These are phyloP conservation scores for Sialis lutaria DNA, from an alignment of 2,888 invertebrate species.

Conservation along the genomic window DNA sequence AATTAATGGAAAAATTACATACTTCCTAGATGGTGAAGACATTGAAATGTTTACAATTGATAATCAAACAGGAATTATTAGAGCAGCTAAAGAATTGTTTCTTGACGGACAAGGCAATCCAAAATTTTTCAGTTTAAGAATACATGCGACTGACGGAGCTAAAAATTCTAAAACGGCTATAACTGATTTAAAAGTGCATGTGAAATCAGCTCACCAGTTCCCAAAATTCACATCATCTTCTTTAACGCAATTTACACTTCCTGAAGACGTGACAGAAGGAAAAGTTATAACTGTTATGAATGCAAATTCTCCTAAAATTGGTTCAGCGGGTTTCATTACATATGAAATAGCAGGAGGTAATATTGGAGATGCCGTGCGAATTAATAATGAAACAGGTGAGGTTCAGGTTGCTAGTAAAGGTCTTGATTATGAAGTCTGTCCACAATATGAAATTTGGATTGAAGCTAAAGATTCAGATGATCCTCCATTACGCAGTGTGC, in stretches of 20 bases:
- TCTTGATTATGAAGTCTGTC: conserved; percentile 69
- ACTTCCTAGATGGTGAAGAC: conserved; percentile 62
- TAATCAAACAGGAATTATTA: conserved; percentile 70
- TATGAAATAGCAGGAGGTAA: conserved; percentile 91
- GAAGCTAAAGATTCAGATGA: conserved; percentile 75
- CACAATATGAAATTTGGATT: conserved; percentile 79
- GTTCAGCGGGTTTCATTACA: conserved; percentile 45
- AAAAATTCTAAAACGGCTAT: conserved; percentile 45
- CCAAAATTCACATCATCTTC: conserved; percentile 58
- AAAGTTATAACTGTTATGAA: conserved; percentile 57
- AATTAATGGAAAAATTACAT: conserved; percentile 62
- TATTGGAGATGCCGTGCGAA: conserved; percentile 66
- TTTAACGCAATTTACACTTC: conserved; percentile 50
- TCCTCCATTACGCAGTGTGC: conserved; percentile 62
- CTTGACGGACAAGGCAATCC: conserved; percentile 32
- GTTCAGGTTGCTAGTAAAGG: conserved; percentile 62
- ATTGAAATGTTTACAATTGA: conserved; percentile 64
- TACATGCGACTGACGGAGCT: conserved; percentile 72
- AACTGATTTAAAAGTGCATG: conserved; percentile 57
- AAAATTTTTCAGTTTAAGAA: conserved; percentile 48
- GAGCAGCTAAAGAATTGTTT: conserved; percentile 51
- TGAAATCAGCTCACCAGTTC: conserved; percentile 61
- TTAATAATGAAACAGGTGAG: conserved; percentile 64
- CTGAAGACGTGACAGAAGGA: conserved; percentile 65
- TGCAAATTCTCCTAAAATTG: conserved; percentile 66